Evolutionary conservation across 2,797 vertebrate genomes (phyloP).

Genomic region (Oryzias dopingdopingensis): DNA sequence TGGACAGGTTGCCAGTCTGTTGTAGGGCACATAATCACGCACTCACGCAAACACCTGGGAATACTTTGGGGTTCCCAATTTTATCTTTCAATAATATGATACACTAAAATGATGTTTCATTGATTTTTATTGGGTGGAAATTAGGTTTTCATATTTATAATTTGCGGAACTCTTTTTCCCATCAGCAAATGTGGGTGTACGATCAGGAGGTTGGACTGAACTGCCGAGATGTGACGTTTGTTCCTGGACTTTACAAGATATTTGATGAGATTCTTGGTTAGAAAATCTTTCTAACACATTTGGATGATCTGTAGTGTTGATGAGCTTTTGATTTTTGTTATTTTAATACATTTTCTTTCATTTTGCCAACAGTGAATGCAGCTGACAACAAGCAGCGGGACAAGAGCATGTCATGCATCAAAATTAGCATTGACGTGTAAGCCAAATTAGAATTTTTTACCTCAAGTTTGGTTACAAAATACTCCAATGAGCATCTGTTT

Average conservation of each 20-base stretch:
- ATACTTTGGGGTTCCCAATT: too few species aligned
- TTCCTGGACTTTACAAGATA: constrained; percentile 98
- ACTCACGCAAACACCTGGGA: too few species aligned
- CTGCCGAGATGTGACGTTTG: constrained; percentile 91
- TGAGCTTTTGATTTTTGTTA: rapidly evolving
- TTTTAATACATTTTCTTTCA: neutral
- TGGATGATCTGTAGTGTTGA: neutral
- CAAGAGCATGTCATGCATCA: constrained; percentile 91
- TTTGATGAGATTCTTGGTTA: constrained; percentile 98
- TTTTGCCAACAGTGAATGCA: constrained; percentile 85
- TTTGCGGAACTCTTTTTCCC: constrained; percentile 10
- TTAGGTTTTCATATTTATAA: neutral
- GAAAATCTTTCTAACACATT: constrained; percentile 28
- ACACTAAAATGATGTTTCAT: neutral
- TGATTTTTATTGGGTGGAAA: too few species aligned
- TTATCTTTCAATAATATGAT: too few species aligned
- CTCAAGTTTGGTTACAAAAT: neutral
- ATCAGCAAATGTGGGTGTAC: constrained; percentile 98
- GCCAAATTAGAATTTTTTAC: constrained; percentile 55
- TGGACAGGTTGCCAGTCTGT: too few species aligned
- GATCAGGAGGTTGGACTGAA: constrained; percentile 88
- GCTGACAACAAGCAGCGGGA: constrained; percentile 99
- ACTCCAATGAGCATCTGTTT: neutral
- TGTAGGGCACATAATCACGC: too few species aligned
- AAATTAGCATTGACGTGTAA: constrained; percentile 92